Evolutionary conservation across 2,113 vertebrate genomes (phyloP).

Genomic region (Dromiciops gliroides): DNA sequence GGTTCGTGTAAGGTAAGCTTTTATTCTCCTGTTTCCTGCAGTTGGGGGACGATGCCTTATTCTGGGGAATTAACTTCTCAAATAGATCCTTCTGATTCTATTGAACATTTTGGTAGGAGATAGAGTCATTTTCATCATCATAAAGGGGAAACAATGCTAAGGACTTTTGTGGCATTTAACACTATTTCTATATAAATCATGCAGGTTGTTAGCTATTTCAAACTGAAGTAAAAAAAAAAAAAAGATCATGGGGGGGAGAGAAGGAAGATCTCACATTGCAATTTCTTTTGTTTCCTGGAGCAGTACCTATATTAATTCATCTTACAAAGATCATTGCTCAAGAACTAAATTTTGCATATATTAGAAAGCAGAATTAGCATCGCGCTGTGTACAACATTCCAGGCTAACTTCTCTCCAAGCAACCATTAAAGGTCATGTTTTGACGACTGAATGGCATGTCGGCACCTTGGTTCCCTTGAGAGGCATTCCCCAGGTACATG

Average conservation of each 20-base stretch:
- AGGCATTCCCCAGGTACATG: slow-evolving; percentile 99
- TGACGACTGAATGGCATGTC: slow-evolving; percentile 99
- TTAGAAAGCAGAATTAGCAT: slow-evolving; percentile 99
- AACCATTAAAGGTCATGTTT: slow-evolving; percentile 99
- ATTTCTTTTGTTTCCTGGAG: slow-evolving; percentile 87
- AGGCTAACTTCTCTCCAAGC: slow-evolving; percentile 98
- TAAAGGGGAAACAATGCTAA: slow-evolving; percentile 61
- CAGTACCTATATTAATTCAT: slow-evolving; percentile 89
- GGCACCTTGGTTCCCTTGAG: slow-evolving; percentile 99
- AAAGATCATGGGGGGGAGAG: slow-evolving; percentile 72
- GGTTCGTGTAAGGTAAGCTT: slow-evolving; percentile 69
- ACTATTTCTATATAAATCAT: slow-evolving; percentile 71
- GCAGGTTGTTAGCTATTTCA: slow-evolving; percentile 77
- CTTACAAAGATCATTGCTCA: slow-evolving; percentile 88
- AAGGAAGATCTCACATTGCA: slow-evolving; percentile 78
- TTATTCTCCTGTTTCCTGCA: slow-evolving; percentile 69
- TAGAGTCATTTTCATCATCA: slow-evolving; percentile 65
- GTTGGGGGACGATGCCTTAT: slow-evolving; percentile 63
- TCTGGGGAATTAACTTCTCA: slow-evolving; percentile 68
- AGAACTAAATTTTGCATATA: slow-evolving; percentile 95
- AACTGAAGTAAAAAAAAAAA: slow-evolving; percentile 67
- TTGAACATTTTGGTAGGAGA: slow-evolving; percentile 71
- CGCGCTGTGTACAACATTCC: slow-evolving; percentile 91
- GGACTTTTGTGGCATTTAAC: slow-evolving; percentile 59
- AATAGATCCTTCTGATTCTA: slow-evolving; percentile 67